phyloP scores from a whole-genome alignment of 2,888 invertebrate genomes.

The Patella caerulea region DNA sequence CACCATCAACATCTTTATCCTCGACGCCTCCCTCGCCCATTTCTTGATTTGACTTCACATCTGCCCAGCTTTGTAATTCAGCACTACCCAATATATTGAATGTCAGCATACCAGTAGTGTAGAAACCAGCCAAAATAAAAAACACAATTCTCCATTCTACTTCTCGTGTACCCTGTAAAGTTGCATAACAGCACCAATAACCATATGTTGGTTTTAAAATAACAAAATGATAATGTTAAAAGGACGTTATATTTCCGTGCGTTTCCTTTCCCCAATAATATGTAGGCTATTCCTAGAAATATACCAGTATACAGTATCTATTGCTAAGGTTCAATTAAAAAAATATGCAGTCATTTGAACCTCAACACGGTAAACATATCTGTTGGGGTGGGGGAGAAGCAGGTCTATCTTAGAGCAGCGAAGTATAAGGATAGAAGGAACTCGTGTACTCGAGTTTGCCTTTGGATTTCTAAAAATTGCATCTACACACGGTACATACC shows the following conservation, averaged over 20 bases:
- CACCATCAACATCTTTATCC: background rate
- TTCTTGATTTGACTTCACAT: background rate
- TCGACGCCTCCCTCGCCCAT: background rate
- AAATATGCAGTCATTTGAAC: no score
- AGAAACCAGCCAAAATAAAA: background rate
- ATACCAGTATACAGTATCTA: no score
- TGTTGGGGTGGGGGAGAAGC: no score
- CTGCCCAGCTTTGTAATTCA: background rate
- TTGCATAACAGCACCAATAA: background rate
- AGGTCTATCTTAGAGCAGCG: no score
- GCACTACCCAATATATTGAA: background rate
- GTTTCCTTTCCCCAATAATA: background rate
- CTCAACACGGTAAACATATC: no score
- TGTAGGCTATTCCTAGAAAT: background rate
- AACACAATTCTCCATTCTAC: conserved; percentile 3
- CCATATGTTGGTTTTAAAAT: background rate
- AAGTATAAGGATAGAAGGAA: no score
- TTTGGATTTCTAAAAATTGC: no score
- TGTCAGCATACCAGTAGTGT: background rate
- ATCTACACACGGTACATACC: no score
- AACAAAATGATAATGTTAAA: background rate
- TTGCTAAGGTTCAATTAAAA: no score
- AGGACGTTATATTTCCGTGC: background rate
- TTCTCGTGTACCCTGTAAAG: background rate
- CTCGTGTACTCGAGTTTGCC: no score